Base-by-base conservation (phyloP, 2,888 invertebrate genomes). In the Hartigia nigra region DNA sequence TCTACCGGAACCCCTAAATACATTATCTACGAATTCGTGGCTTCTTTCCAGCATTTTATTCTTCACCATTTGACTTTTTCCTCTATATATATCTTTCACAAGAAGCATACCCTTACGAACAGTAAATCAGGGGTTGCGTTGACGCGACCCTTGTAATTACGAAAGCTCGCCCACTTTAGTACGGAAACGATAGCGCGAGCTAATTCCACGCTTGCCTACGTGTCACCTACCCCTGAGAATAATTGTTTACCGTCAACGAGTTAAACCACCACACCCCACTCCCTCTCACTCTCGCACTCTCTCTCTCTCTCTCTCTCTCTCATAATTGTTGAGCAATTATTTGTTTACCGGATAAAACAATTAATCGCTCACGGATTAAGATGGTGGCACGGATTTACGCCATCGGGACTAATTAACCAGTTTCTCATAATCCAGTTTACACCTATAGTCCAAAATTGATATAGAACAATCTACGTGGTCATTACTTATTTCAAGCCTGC, bases 111-210 rank as follows among this genome's bases (percentile, higher is more conserved):
- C 75, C 76, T 34, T 31, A 72, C 39, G 75, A 12, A 39, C 78
- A 34, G 78, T 78, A 78, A 78, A 78, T 78, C 78, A 78, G 78
- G 75, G n/a, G n/a, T 76, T 34, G 70, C 78, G 78, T 72, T 70
- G 78, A 78, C 78, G 78, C 75, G 69, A 75, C 78, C 72, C 70
- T 78, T 78, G 78, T 78, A 78, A 78, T 78, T 78, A 76, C 78
- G 39, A 78, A 78, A 75, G 75, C 76, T 78, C 78, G 76, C 75
- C 75, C 39, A 55, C 23, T 31, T 69, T 34, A 55, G 31, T 31
- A n/a, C 32, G 36, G 31, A 37, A 75, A 75, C 37, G 37, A 75
- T n/a, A 35, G 34, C 75, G 12, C 75, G 12, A 35, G n/a, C 23
- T 31, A 32, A 34, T 31, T 75, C 31, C 37, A 31, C 31, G 31